These are phyloP conservation scores for Monomorium pharaonis DNA, from an alignment of 1,140 invertebrate species.

Conservation along the genomic window DNA sequence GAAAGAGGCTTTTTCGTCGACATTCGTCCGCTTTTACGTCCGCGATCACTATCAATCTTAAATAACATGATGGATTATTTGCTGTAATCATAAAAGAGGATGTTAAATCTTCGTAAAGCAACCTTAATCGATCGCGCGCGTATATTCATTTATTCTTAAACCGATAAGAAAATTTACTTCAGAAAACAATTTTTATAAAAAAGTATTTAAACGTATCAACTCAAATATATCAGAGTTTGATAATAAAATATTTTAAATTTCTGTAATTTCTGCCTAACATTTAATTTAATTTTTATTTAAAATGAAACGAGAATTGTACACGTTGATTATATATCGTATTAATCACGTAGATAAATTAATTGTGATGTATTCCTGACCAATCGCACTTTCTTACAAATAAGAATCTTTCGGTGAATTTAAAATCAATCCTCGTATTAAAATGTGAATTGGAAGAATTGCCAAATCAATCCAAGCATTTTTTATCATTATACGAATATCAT, in stretches of 20 bases:
- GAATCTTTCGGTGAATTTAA: neutral
- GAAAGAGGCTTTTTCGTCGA: constrained; percentile 76
- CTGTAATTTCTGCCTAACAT: neutral
- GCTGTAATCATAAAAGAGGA: neutral
- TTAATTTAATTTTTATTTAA: neutral
- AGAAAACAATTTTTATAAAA: neutral
- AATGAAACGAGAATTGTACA: neutral
- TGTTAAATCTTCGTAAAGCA: constrained; percentile 1
- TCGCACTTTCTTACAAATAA: neutral
- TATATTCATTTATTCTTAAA: neutral
- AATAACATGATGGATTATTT: constrained; percentile 25
- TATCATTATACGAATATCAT: neutral
- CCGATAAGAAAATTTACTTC: neutral
- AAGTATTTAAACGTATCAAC: neutral
- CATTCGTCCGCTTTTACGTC: constrained; percentile 66
- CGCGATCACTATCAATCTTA: constrained; percentile 50
- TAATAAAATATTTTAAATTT: neutral
- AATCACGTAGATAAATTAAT: neutral
- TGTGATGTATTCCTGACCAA: neutral
- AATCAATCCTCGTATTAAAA: neutral
- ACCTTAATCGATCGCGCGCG: neutral
- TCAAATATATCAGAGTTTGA: neutral
- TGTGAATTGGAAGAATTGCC: neutral
- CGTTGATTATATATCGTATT: neutral
- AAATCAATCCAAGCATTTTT: constrained; percentile 3